Base-by-base conservation (phyloP, 2,113 vertebrate species). In the Menidia beryllina region DNA sequence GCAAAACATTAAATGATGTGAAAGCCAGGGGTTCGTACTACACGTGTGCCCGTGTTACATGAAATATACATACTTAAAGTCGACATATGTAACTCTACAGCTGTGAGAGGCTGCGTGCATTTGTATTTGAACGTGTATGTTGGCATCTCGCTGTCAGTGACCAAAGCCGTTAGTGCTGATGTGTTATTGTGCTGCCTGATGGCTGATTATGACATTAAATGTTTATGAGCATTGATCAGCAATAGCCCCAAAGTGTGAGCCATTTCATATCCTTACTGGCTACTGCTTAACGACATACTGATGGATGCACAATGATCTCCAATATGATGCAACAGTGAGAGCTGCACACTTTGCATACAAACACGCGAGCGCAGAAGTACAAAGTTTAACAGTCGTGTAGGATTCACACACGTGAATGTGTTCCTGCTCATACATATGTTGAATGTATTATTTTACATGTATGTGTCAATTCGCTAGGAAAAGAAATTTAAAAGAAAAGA, bases 221-320 rank as follows among this genome's bases (percentile, higher is more conserved):
- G 91, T 92, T 90, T 85, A 92, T 92, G 89, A 90, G 87, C 88
- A 90, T 90, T 91, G 91, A 92, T 91, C 88, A 86, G 84, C 63
- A 21, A 83, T 80, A 51, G 78, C 81, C 83, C 79, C 80, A 79
- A 83, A 85, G 83, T 75, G 85, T 84, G 79, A 84, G 65, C 25
- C 83, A 58, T 91, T 91, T 90, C 84, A 90, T 88, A 89, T 86
- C 81, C 82, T 87, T 74, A 58, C 81, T 54, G 87, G 81, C 79
- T 86, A 73, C 75, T 64, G 79, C 83, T 89, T 90, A 91, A 91
- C 81, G 57, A 84, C 84, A 86, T 61, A 69, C 85, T 93, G 89
- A 93, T 91, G 91, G 89, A 93, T 92, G 87, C 80, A 56, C 85
- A 86, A 85, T 85, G 81, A 90, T 91, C 84, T 86, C 72, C 85